Percentiles rank a stretch among this genome's conserved stretches.
Evolutionary conservation across 2,113 vertebrate species (phyloP).

Genomic region (Alaudala cheleensis): DNA sequence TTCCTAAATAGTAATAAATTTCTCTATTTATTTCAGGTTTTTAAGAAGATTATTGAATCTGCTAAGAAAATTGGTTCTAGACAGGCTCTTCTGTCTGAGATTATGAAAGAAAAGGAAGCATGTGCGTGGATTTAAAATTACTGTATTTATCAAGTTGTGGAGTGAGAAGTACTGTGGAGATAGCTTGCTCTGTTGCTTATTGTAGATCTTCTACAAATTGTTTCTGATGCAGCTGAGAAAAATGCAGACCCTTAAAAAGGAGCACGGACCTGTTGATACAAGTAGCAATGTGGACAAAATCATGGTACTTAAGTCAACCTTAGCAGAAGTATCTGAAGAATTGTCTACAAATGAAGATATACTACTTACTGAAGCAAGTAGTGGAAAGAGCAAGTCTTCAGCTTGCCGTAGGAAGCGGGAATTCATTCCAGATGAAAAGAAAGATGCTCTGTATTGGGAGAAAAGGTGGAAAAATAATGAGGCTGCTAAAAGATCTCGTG

Average conservation of each 20-base stretch:
- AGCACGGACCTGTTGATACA: conserved; percentile 76
- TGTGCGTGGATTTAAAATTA: conserved; percentile 64
- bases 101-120: conserved; percentile 44
- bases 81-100: neutral
- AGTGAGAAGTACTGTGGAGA: conserved; percentile 11
- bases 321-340: conserved; percentile 80
- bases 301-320: conserved; percentile 79
- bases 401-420: conserved; percentile 89
- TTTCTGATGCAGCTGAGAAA: conserved; percentile 82
- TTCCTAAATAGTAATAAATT: conserved; percentile 1
- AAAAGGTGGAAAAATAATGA: conserved; percentile 95
- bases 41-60: conserved; percentile 4
- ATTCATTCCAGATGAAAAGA: conserved; percentile 96
- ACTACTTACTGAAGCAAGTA: conserved; percentile 68
- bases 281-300: conserved; percentile 79
- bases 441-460: conserved; percentile 95
- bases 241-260: conserved; percentile 94
- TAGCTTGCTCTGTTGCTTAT: neutral
- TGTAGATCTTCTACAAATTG: conserved; percentile 1
- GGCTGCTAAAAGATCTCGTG: conserved; percentile 94
- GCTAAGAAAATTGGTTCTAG: neutral
- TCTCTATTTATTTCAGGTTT: conserved; percentile 61
- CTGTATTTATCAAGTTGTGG: conserved; percentile 7
- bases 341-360: conserved; percentile 73
- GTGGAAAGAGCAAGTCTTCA: conserved; percentile 77